phyloP scores from a whole-genome alignment of 2,113 vertebrate genomes.

The Thymallus thymallus region DNA sequence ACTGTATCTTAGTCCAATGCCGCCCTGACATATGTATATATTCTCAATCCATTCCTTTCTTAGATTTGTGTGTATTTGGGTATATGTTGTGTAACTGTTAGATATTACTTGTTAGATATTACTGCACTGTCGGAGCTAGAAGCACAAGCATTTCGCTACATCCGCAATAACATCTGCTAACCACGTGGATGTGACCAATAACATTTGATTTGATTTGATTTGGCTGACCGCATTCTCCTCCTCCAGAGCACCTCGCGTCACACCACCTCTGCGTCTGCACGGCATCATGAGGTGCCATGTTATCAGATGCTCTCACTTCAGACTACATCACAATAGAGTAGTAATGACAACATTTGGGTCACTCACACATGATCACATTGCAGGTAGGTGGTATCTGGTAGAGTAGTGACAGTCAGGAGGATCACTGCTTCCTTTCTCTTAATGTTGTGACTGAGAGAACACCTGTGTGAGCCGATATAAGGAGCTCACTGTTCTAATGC shows the following conservation, averaged over 20 bases:
- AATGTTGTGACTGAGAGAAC: neutral
- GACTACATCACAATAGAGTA: neutral
- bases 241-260: constrained; percentile 35
- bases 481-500: neutral
- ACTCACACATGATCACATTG: constrained; percentile 7
- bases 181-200: no score
- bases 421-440: no score
- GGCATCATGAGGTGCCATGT: constrained; percentile 36
- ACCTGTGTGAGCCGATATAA: neutral
- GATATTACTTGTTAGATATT: no score
- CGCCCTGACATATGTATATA: no score
- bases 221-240: constrained; percentile 31
- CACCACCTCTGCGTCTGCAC: constrained; percentile 10
- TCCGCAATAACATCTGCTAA: no score
- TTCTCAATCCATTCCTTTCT: no score
- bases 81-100: no score
- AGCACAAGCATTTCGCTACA: no score
- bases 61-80: no score
- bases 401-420: neutral
- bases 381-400: neutral
- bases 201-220: no score
- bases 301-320: constrained; percentile 9
- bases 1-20: no score
- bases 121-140: no score
- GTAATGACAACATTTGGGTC: constrained; percentile 18